phyloP scores from a whole-genome alignment of 2,113 vertebrate species.

The Procavia capensis region DNA sequence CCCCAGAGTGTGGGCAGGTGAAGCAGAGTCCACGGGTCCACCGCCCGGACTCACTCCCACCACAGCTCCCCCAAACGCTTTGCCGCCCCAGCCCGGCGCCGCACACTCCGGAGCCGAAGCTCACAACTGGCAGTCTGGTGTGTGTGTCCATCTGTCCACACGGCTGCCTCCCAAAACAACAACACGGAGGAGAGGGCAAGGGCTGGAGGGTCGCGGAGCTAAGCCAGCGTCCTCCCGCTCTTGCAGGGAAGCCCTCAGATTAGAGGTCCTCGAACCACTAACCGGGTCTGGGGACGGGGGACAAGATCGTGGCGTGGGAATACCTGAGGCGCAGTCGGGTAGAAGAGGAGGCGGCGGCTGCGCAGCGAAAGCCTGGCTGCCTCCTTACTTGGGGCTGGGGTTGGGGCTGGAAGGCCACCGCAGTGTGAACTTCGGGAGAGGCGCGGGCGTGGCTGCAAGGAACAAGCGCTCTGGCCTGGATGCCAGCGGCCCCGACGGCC shows the following conservation, averaged over 20 bases:
- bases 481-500: not conserved
- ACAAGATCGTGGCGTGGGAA: not conserved
- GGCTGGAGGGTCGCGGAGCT: not conserved
- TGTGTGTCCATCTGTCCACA: not conserved
- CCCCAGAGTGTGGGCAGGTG: slow-evolving; percentile 48
- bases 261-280: not conserved
- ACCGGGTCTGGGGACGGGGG: not conserved
- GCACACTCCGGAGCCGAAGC: not conserved
- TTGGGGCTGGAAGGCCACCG: not conserved
- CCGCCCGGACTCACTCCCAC: not conserved
- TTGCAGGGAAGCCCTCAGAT: not conserved
- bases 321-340: slow-evolving; percentile 47
- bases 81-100: not conserved
- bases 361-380: not conserved
- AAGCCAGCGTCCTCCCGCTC: not conserved
- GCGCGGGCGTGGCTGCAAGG: not conserved
- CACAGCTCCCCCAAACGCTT: not conserved
- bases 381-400: no score
- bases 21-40: not conserved
- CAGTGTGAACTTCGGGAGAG: not conserved
- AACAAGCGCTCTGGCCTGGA: not conserved
- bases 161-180: not conserved
- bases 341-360: not conserved
- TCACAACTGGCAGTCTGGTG: not conserved
- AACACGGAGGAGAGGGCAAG: not conserved